Evolutionary conservation across 2,888 invertebrate genomes (phyloP), one percentile per base, ranked within the genome.

Genomic region (Eupithecia inturbata): DNA sequence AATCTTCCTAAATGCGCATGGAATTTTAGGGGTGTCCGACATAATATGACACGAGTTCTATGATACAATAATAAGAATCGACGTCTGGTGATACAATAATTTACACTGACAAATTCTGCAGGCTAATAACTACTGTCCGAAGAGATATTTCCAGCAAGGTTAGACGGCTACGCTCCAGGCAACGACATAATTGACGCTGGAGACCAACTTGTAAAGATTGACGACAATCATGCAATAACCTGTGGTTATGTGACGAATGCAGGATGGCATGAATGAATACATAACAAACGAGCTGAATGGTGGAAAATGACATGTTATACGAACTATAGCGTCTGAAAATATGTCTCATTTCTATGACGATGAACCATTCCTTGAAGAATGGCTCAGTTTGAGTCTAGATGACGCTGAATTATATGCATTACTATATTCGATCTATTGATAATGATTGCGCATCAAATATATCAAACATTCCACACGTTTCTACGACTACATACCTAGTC

Each of bases 201-300:
- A 79, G 83, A 84, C 82, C 87, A 85, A 80, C 73, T 69, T 36
- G 71, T 71, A 66, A 67, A 62, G 69, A 75, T 72, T 80, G 84
- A 82, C 84, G 80, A 88, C 89, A 89, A 89, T 89, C 90, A 90
- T 87, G 84, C 83, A 89, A 91, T 90, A 89, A 86, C 85, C 83
- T 77, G 73, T 79, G 77, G 78, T 80, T 79, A 76, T 78, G 79
- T 72, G 77, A 77, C 75, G 75, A 77, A 77, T 74, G 76, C 67
- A 63, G 63, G 63, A 73, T 73, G 64, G 33, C 67, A 72, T 63
- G 70, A 67, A 72, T 63, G 70, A 67, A 72, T 66, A 72, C 64
- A 75, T 70, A 28, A 57, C 41, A 49, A 67, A 70, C 26, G 57
- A 68, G 45, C 31, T 26, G 67, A 70, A 72, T 71, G 33, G 64